Evolutionary conservation across 2,797 vertebrate species (phyloP), one percentile per base, ranked within the genome.

Genomic region (Huso huso): DNA sequence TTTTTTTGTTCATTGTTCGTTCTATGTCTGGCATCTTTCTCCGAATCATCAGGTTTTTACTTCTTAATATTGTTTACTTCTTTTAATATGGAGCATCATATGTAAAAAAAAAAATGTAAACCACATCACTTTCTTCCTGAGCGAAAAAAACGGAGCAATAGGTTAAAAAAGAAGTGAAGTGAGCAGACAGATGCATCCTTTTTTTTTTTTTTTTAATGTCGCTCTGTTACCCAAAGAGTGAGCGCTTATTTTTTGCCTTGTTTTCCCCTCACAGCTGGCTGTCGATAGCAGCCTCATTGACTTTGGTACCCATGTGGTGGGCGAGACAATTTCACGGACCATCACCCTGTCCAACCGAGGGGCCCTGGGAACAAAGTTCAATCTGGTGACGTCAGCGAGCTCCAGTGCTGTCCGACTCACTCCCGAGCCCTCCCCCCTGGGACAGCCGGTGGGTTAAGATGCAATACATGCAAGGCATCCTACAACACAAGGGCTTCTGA

Each of bases 271-370:
- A 55, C 82, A 99, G 96, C 79, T 93, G 77, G 84, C 89, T 66
- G 87, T 98, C 9, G 93, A 97, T 88, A 87, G 82, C 74, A 82
- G 86, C 74, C 79, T 89, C 73, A 73, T 97, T 69, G 89, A 94
- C 79, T 96, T 97, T 8, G 94, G 95, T 65, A 88, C 85, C 69
- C 89, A 92, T 7, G 82, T 94, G 69, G 90, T 98, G 68, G 95
- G 95, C 59, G 90, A 98, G 78, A 92, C 83, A 49, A 77, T 94
- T 74, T 88, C 89, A 78, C 87, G 70, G 80, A 72, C 77, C 69
- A 77, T 98, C 87, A 94, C 77, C 48, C 78, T 99, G 87, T 93
- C 84, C 76, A 99, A 98, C 78, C 74, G 69, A 5, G 96, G 96
- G 12, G 93, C 93, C 61, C 68, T 94, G 80, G 90, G 89, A 78